These are phyloP conservation scores for Tachyglossus aculeatus DNA, from an alignment of 2,797 vertebrate species.

Conservation along the genomic window DNA sequence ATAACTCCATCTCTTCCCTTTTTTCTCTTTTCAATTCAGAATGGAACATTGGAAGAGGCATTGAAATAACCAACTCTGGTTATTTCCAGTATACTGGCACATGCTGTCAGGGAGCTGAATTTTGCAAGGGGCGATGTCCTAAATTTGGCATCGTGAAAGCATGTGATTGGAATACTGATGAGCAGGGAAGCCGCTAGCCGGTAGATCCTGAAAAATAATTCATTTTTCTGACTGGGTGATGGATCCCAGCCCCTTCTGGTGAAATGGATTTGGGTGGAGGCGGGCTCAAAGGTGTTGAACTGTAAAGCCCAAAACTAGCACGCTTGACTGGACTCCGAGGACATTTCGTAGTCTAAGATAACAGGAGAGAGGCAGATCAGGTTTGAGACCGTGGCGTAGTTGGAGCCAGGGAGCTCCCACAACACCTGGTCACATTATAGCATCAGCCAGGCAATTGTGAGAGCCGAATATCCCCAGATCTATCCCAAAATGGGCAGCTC, in stretches of 20 bases:
- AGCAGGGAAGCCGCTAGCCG: too few species aligned
- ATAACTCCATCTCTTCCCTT: background rate
- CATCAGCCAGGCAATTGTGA: background rate
- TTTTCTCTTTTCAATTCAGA: background rate
- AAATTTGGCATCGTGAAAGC: background rate
- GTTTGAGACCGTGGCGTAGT: background rate
- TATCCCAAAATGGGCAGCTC: background rate
- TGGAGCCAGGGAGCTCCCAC: background rate
- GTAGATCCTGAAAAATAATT: too few species aligned
- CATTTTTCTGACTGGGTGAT: background rate
- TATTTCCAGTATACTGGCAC: too few species aligned
- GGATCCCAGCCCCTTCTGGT: background rate
- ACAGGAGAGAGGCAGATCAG: background rate
- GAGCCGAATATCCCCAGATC: background rate
- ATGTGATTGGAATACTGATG: too few species aligned
- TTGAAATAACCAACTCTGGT: background rate
- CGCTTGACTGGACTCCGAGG: background rate
- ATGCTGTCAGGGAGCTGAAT: background rate
- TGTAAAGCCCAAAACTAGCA: background rate
- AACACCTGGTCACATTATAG: background rate
- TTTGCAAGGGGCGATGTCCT: background rate
- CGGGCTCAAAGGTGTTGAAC: background rate
- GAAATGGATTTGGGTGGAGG: background rate
- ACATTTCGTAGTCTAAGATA: background rate
- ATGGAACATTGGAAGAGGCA: background rate